Evolutionary conservation across 1,140 invertebrate genomes (phyloP), one percentile per base, ranked within the genome.

Genomic region (Euwallacea fornicatus): DNA sequence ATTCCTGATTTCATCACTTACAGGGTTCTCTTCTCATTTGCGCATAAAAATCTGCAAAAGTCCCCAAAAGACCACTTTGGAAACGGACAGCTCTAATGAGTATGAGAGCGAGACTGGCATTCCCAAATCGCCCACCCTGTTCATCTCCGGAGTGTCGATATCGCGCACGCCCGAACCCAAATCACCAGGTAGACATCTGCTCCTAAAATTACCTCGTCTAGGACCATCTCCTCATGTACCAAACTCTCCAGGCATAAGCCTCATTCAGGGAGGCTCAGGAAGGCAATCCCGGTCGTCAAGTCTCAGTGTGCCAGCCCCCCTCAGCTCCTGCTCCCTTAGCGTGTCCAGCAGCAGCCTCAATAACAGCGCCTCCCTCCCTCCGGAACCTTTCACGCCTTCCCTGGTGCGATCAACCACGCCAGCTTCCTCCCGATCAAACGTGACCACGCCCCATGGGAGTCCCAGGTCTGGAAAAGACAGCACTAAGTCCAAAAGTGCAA

Each of bases 71-170:
- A 74, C 73, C 44, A 53, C 74, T 15, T 73, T 84, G 54, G 84
- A 85, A 76, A 85, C 84, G 3, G 84, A 85, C 70, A 85, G 84
- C 76, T 84, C 83, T 7, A 85, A 85, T 63, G 85, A 87, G 67
- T 85, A 84, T 74, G 85, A 86, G 78, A 85, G 84, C 16, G 85
- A 87, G 76, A 86, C 85, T 13, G 86, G 85, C 0, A 86, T 87
- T 54, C 85, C 86, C 7, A 86, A 85, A 76, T 87, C 85, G 4
- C 86, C 86, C 7, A 87, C 85, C 0, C 77, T 87, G 10, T 86
- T 84, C 75, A 87, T 87, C 66, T 85, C 84, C 41, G 86, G 86
- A n/a, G 85, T 87, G n/a, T 86, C 85, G 0, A 87, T 87, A 68
- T 85, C 83, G 42, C 79, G 86, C 41, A 86, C 85, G 7, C 84